These are phyloP conservation scores for Gallinago stenura DNA, from an alignment of 2,797 vertebrate genomes.

Conservation along the genomic window DNA sequence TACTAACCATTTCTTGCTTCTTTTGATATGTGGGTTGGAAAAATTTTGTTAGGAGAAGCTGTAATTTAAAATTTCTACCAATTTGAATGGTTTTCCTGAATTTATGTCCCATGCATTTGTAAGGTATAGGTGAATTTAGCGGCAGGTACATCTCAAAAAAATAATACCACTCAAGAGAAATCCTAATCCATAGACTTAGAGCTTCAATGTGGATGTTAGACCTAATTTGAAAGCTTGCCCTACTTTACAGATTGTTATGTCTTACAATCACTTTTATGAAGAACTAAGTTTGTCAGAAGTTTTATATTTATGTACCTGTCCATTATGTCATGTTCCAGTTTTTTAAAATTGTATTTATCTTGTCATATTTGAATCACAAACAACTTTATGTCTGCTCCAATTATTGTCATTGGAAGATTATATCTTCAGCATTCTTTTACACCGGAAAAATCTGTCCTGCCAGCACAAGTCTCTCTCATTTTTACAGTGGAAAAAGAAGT, in stretches of 20 bases:
- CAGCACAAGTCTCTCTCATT: background rate
- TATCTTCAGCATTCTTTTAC: background rate
- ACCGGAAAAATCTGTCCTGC: background rate
- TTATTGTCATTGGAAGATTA: background rate
- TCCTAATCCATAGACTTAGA: background rate
- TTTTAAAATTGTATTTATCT: background rate
- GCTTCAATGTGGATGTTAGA: background rate
- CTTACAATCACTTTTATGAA: background rate
- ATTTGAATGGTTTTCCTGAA: background rate
- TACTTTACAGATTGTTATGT: background rate
- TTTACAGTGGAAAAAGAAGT: background rate
- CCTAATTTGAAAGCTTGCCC: background rate
- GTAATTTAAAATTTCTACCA: background rate
- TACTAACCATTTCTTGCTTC: background rate
- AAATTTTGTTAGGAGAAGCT: background rate
- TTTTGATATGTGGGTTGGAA: background rate
- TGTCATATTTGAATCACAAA: background rate
- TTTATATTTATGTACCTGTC: background rate
- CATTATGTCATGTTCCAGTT: background rate
- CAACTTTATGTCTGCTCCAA: background rate
- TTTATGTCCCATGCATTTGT: background rate
- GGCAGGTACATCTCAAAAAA: background rate
- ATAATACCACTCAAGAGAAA: background rate
- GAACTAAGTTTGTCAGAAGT: background rate
- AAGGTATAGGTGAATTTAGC: background rate